A percentile compares a stretch with the other conserved stretches of the same genome.
phyloP scores from a whole-genome alignment of 2,888 invertebrate genomes.

The Miltochrista miniata region DNA sequence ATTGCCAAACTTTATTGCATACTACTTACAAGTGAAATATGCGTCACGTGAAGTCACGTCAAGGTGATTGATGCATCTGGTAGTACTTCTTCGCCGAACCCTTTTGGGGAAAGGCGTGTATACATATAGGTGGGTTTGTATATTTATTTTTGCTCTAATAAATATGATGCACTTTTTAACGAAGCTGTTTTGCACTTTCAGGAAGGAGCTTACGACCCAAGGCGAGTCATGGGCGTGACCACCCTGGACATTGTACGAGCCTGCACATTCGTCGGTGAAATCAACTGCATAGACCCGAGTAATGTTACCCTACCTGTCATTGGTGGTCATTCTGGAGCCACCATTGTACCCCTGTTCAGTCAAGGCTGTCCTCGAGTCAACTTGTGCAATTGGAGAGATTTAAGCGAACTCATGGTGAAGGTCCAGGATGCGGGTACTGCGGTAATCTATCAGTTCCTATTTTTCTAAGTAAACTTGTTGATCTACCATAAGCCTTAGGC shows the following conservation, averaged over 20 bases:
- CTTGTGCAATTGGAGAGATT: constrained; percentile 88
- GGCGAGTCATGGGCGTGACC: constrained; percentile 96
- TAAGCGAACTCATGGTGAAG: constrained; percentile 93
- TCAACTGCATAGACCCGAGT: constrained; percentile 93
- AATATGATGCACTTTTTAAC: too few relatives aligned
- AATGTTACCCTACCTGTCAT: constrained; percentile 95
- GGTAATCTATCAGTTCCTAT: constrained; percentile 63
- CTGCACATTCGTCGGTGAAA: constrained; percentile 96
- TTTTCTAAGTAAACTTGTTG: too few relatives aligned
- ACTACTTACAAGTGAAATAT: too few relatives aligned
- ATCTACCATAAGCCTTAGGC: too few relatives aligned
- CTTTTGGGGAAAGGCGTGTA: too few relatives aligned
- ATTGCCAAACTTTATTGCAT: too few relatives aligned
- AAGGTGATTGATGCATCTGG: too few relatives aligned
- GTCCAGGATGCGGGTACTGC: constrained; percentile 99
- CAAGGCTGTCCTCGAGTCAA: constrained; percentile 93
- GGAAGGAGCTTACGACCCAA: constrained; percentile 96
- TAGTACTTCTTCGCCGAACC: too few relatives aligned
- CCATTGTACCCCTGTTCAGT: constrained; percentile 98
- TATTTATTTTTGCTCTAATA: too few relatives aligned
- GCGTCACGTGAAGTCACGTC: too few relatives aligned
- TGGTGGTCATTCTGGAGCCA: constrained; percentile 99
- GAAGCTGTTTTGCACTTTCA: constrained; percentile 31
- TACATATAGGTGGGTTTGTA: too few relatives aligned
- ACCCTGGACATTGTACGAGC: constrained; percentile 99